Base-by-base conservation (phyloP, 2,113 vertebrate genomes). In the Acrocephalus arundinaceus region DNA sequence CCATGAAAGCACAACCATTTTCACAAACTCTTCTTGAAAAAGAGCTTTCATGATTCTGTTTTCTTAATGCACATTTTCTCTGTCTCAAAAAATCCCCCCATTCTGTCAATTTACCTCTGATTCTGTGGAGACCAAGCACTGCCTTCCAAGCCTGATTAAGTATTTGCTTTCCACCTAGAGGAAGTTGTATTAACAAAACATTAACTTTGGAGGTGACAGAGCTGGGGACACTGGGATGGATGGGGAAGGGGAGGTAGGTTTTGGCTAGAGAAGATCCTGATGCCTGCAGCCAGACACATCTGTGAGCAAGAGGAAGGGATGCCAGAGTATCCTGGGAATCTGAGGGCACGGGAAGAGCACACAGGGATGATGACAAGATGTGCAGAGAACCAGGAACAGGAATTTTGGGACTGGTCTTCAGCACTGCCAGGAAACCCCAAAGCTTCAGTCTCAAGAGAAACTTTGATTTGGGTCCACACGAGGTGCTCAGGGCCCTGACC, bases 111-210 rank as follows among this genome's bases (percentile, higher is more conserved):
- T 91, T 57, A 45, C 33, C 48, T 75, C 85, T 37, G 41, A 72
- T 62, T 87, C 74, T 94, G 61, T 74, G 37, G 49, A 74, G 45
- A 77, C 20, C 35, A 31, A 12, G 33, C 75, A 46, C 59, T 73
- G 46, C 72, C 46, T 95, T 52, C 76, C 75, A 73, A 74, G 72
- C n/a, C 74, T 41, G 67, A 0, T 55, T 15, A 85, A 91, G 28
- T 49, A 51, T 93, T 74, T 94, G 59, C 78, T 88, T 96, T 80
- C 63, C 46, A 89, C 85, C 87, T 85, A 85, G 74, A 57, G 63
- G 27, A 91, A 95, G 76, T 14, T 33, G 16, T 39, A 70, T 84
- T 67, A 90, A 73, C 62, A 85, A 75, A 85, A 57, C 21, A 54
- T 45, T 84, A 39, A 39, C 37, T 39, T 39, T 39, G 37, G 46